These are phyloP conservation scores for Cydia pomonella DNA, from an alignment of 1,140 invertebrate species.

Conservation along the genomic window DNA sequence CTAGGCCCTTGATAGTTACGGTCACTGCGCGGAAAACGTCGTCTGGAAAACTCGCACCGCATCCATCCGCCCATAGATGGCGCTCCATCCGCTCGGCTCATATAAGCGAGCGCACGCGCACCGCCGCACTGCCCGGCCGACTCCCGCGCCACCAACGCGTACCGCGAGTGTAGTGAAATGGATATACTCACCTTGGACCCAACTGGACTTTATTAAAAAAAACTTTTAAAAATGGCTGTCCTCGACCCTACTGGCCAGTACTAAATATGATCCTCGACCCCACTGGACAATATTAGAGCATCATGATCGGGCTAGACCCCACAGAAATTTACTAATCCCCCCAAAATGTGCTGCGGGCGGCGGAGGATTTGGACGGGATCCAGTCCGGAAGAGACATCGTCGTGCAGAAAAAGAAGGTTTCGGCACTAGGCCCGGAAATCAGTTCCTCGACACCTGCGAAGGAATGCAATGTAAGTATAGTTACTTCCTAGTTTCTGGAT, in stretches of 20 bases:
- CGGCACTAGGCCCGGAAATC: constrained; percentile 23
- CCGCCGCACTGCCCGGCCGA: constrained; percentile 59
- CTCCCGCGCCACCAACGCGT: constrained; percentile 54
- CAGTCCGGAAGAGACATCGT: constrained; percentile 72
- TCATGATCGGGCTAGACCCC: constrained; percentile 72
- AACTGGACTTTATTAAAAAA: constrained; percentile 71
- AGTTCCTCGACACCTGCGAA: constrained; percentile 8
- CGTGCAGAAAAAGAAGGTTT: constrained; percentile 73
- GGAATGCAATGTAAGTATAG: constrained; percentile 22
- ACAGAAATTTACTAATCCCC: constrained; percentile 71
- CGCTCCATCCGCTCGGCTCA: constrained; percentile 56
- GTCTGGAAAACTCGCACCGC: constrained; percentile 58
- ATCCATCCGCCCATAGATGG: constrained; percentile 70
- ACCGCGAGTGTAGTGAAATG: constrained; percentile 55
- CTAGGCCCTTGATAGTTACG: background rate
- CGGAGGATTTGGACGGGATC: constrained; percentile 67
- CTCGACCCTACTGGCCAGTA: constrained; percentile 75
- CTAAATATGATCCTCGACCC: constrained; percentile 45
- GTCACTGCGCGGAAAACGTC: constrained; percentile 20
- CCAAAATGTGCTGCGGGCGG: constrained; percentile 74
- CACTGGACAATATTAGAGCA: constrained; percentile 32
- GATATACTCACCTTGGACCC: constrained; percentile 74
- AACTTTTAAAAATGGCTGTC: constrained; percentile 45
- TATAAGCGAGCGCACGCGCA: constrained; percentile 62
- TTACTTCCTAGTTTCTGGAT: constrained; percentile 9